Conservation (phyloP, 2,888 invertebrate species). For the Apotomis capreana region DNA sequence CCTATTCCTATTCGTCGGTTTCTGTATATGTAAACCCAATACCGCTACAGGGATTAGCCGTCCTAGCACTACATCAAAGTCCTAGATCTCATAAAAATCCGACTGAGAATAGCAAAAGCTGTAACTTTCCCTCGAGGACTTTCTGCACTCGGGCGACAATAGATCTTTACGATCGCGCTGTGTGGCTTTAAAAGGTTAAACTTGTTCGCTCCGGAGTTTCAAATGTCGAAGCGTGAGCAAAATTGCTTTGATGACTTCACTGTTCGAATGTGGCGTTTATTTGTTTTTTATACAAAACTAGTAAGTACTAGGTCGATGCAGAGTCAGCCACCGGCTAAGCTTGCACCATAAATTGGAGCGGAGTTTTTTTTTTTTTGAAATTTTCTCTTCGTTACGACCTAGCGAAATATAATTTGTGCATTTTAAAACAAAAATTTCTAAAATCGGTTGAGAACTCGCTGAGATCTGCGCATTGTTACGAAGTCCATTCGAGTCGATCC, state of each 20-base stretch:
- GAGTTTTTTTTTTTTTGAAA: too few relatives aligned
- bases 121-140: constrained; percentile 25
- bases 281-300: background rate
- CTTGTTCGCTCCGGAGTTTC: constrained; percentile 18
- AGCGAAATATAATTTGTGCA: too few relatives aligned
- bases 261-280: background rate
- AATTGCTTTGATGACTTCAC: constrained; percentile 8
- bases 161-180: constrained; percentile 19
- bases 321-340: too few relatives aligned
- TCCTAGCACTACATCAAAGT: background rate
- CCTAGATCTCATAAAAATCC: constrained; percentile 1
- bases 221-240: constrained; percentile 7
- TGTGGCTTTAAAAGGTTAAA: constrained; percentile 24
- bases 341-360: too few relatives aligned
- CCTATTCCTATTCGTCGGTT: too few relatives aligned
- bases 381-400: too few relatives aligned
- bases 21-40: background rate
- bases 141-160: constrained; percentile 24
- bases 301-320: background rate
- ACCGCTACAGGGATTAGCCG: background rate
- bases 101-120: constrained; percentile 21
- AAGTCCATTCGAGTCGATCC: too few relatives aligned
- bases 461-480: too few relatives aligned
- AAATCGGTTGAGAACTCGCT: too few relatives aligned
- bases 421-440: too few relatives aligned